phyloP scores from a whole-genome alignment of 1,140 invertebrate species.

The Dreissena polymorpha region DNA sequence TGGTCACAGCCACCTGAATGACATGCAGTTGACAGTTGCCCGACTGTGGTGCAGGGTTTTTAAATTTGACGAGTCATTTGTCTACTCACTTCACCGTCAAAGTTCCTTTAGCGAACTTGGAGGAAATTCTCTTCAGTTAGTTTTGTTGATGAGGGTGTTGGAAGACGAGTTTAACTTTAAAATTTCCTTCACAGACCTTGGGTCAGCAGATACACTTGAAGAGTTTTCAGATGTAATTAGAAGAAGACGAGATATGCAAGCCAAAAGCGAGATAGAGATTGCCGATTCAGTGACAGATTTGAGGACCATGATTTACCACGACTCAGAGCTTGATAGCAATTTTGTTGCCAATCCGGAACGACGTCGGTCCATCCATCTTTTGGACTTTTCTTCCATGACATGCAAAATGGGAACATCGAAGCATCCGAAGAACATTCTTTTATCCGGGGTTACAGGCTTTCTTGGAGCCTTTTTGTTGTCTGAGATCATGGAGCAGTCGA shows the following conservation, averaged over 20 bases:
- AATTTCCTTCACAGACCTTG: constrained; percentile 65
- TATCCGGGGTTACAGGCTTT: constrained; percentile 67
- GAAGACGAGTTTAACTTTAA: constrained; percentile 57
- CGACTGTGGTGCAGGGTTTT: constrained; percentile 61
- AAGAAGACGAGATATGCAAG: constrained; percentile 53
- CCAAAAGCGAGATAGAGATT: constrained; percentile 28
- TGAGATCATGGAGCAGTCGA: constrained; percentile 63
- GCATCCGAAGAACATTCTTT: constrained; percentile 60
- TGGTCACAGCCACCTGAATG: constrained; percentile 62
- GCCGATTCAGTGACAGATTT: constrained; percentile 36
- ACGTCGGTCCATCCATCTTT: constrained; percentile 53
- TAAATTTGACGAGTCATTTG: constrained; percentile 52
- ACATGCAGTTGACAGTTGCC: constrained; percentile 60
- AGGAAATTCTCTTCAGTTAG: constrained; percentile 65
- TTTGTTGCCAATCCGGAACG: constrained; percentile 39
- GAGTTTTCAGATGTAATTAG: constrained; percentile 64
- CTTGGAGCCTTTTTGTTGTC: constrained; percentile 64
- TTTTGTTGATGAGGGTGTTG: constrained; percentile 58
- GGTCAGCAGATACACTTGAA: constrained; percentile 65
- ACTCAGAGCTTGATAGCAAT: constrained; percentile 47
- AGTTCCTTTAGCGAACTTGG: constrained; percentile 66
- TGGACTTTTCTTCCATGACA: constrained; percentile 29
- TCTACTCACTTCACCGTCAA: constrained; percentile 58
- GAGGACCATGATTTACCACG: constrained; percentile 54
- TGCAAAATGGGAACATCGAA: constrained; percentile 22